Evolutionary conservation across 2,113 vertebrate species (phyloP).

Genomic region (Laticauda colubrina): DNA sequence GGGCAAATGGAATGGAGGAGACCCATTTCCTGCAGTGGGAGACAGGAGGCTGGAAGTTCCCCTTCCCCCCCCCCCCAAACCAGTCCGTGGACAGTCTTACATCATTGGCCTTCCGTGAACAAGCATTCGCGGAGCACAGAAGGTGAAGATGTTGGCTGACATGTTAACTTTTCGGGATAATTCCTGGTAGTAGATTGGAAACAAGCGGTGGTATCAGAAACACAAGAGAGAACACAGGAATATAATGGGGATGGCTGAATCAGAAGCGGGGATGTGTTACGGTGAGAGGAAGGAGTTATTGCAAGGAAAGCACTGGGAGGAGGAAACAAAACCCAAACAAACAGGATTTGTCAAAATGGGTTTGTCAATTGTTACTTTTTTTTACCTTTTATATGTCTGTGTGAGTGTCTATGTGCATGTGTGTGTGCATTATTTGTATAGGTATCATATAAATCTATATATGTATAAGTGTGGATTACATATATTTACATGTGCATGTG

Average conservation of each 20-base stretch:
- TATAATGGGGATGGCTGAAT: constrained; percentile 57
- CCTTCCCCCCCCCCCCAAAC: constrained; percentile 47
- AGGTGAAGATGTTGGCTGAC: constrained; percentile 72
- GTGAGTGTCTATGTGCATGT: background rate
- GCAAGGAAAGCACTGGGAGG: constrained; percentile 43
- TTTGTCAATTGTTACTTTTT: constrained; percentile 76
- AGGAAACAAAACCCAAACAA: constrained; percentile 28
- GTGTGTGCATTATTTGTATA: background rate
- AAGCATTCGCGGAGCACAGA: constrained; percentile 80
- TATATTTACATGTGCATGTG: constrained; percentile 67
- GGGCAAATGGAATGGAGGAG: constrained; percentile 63
- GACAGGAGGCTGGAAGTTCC: constrained; percentile 66
- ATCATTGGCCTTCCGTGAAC: constrained; percentile 82
- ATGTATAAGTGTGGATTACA: constrained; percentile 58
- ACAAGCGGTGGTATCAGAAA: constrained; percentile 85
- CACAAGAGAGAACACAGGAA: constrained; percentile 72
- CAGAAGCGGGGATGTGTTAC: constrained; percentile 26
- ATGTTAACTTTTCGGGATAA: constrained; percentile 98
- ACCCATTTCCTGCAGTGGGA: constrained; percentile 63
- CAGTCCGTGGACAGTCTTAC: constrained; percentile 72
- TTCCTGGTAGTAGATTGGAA: constrained; percentile 93
- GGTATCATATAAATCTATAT: constrained; percentile 72
- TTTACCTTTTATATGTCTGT: constrained; percentile 43
- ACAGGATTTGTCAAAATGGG: constrained; percentile 67
- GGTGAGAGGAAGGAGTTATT: constrained; percentile 50